A percentile compares a stretch with the other conserved stretches of the same genome.
Evolutionary conservation across 2,797 vertebrate species (phyloP).

Genomic region (Gephyroberyx darwinii): DNA sequence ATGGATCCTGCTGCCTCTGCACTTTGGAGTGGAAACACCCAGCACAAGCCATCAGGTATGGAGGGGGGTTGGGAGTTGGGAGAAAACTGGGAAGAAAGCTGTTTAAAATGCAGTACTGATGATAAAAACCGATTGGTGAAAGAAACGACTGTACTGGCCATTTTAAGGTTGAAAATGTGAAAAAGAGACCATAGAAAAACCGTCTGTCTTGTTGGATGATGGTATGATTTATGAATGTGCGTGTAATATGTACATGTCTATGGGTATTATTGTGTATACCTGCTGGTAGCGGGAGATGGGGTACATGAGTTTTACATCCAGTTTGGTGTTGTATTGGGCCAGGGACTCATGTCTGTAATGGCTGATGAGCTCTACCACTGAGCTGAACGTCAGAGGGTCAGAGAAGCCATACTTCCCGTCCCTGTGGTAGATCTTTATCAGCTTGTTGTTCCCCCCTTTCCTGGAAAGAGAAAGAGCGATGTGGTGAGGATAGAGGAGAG

Average conservation of each 20-base stretch:
- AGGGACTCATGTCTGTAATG: slow-evolving; percentile 95
- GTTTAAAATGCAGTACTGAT: not conserved
- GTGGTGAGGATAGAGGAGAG: slow-evolving; percentile 47
- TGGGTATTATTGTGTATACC: slow-evolving; percentile 62
- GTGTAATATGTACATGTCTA: not conserved
- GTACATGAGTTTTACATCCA: slow-evolving; percentile 93
- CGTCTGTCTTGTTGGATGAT: too few relatives aligned
- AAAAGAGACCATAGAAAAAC: too few relatives aligned
- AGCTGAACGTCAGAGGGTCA: slow-evolving; percentile 92
- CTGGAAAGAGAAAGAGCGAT: slow-evolving; percentile 70
- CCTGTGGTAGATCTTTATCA: slow-evolving; percentile 96
- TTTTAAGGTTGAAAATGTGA: too few relatives aligned
- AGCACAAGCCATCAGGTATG: slow-evolving; percentile 31
- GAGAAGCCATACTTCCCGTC: slow-evolving; percentile 96
- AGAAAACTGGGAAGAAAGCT: slow-evolving; percentile 25
- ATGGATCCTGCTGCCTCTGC: slow-evolving; percentile 61
- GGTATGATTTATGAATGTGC: not conserved
- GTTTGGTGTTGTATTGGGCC: slow-evolving; percentile 95
- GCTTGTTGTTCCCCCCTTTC: slow-evolving; percentile 96
- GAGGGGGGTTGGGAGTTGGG: slow-evolving; percentile 78
- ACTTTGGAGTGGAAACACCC: slow-evolving; percentile 72
- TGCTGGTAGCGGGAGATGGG: slow-evolving; percentile 89
- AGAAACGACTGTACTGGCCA: not conserved
- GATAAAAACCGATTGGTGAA: not conserved
- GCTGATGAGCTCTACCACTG: slow-evolving; percentile 94